Evolutionary conservation across 2,797 vertebrate species (phyloP), one percentile per base, ranked within the genome.

Genomic region (Gouania willdenowi): DNA sequence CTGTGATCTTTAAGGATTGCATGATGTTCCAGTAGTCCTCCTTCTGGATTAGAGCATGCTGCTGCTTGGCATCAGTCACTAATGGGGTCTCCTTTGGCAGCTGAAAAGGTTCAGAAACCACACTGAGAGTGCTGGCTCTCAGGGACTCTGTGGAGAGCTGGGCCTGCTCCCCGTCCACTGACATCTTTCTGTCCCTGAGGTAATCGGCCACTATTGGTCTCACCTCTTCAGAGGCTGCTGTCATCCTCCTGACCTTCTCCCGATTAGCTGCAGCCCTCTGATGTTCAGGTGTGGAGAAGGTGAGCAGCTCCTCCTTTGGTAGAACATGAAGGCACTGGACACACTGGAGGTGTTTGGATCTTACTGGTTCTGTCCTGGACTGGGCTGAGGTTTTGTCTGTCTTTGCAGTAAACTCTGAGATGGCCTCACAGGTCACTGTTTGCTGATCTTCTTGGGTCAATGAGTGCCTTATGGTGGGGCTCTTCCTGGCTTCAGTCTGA

Each of bases 41-140:
- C 66, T 86, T 92, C 37, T 90, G 88, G 27, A 90, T 48, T 22
- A 79, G 23, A 1, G 82, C 86, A 34, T 63, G 88, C 64, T 90
- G 88, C 9, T 85, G 81, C 53, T 75, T 82, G 27, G 64, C 21
- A 0, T 63, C 44, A 2, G 60, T 24, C 2, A 45, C 16, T 3
- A 89, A 60, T 3, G 66, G 51, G 1, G 33, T 69, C 53, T 95
- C 93, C 74, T 92, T 93, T 0, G 83, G 75, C 21, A 91, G 58
- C 12, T 65, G 66, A 12, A 78, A 41, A 11, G 83, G 61, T 17
- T 78, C 75, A 32, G 76, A 62, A 33, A 87, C 78, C 40, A 83
- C 73, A 0, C 81, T 67, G 6, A 88, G 75, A 46, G 74, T 76
- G 15, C 51, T 78, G 0, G 17, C 56, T 15, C 85, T 60, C 1